Evolutionary conservation across 2,888 invertebrate species (phyloP), one percentile per base, ranked within the genome.

Genomic region (Macropis europaea): DNA sequence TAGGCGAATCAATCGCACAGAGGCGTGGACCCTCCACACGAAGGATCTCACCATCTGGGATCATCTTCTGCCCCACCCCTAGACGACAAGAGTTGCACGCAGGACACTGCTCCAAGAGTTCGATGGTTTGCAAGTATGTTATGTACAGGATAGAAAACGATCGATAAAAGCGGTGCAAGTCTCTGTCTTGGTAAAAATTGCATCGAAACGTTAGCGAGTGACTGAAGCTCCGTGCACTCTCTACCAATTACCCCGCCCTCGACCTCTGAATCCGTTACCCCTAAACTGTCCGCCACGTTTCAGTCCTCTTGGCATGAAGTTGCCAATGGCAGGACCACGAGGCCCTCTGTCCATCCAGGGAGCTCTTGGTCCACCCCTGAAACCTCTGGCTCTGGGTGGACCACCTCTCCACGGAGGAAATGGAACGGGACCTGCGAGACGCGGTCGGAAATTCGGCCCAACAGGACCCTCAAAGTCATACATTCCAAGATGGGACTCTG

Each of bases 281-380:
- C 90, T 85, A 69, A 90, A 89, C 36, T 86, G 87, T 59, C 88
- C 86, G 59, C 87, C 88, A 24, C 89, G 82, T 66, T 88, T 88
- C 83, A 84, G 83, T 30, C 86, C 89, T 73, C 88, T 84, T 5
- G 87, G 84, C 5, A 84, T 76, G 30, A 87, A 86, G 17, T 77
- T 82, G 7, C 81, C 84, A 2, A 82, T 77, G 2, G 84, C 79
- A 0, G 86, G 82, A 43, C 89, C 87, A 15, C 85, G 77, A 5
- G 86, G 83, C n/a, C 86, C 82, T 28, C 86, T 76, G 26, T 89
- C 87, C 83, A 91, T 91, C 93, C 87, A 92, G 88, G 86, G 92
- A 82, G 77, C 85, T 32, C 84, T 90, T 80, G 64, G 90, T 82
- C 82, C 92, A 1, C 87, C 88, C 68, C 88, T 82, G 28, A 30